A percentile compares a stretch with the other conserved stretches of the same genome.
Conservation (phyloP, 2,888 invertebrate genomes). For the Pimpla rufipes region DNA sequence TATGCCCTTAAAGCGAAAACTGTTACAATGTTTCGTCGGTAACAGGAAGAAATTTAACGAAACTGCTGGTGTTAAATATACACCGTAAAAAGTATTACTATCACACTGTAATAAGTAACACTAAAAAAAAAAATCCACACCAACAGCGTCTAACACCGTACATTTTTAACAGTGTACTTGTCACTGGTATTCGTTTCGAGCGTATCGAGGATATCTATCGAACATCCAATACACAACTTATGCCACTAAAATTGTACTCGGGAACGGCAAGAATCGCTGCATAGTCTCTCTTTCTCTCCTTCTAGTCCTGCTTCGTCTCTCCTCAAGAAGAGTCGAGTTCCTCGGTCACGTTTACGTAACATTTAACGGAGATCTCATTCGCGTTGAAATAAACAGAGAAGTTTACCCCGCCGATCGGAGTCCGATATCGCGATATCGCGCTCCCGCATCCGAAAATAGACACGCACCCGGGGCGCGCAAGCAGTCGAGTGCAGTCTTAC, state of each 20-base stretch:
- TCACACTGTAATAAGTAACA: too few relatives aligned
- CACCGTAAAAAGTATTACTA: too few relatives aligned
- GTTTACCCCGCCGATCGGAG: background rate
- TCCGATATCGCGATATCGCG: constrained; percentile 26
- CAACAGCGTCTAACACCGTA: too few relatives aligned
- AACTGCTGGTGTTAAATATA: too few relatives aligned
- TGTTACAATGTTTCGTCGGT: too few relatives aligned
- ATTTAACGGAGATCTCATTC: constrained; percentile 22
- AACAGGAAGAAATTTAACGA: too few relatives aligned
- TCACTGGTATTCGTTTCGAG: too few relatives aligned
- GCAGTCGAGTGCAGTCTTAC: constrained; percentile 39
- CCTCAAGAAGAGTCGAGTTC: background rate
- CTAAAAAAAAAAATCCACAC: too few relatives aligned
- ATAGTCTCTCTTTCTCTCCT: background rate
- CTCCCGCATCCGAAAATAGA: constrained; percentile 27
- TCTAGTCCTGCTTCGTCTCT: too few relatives aligned
- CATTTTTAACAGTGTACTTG: too few relatives aligned
- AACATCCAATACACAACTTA: background rate
- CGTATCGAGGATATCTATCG: background rate
- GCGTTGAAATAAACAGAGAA: constrained; percentile 30
- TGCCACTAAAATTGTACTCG: background rate
- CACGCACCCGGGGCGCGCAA: constrained; percentile 29
- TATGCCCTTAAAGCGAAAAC: too few relatives aligned
- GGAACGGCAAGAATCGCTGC: background rate
- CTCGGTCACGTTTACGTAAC: constrained; percentile 25